Evolutionary conservation across 2,888 invertebrate genomes (phyloP).

Genomic region (Lochmaea crataegi): DNA sequence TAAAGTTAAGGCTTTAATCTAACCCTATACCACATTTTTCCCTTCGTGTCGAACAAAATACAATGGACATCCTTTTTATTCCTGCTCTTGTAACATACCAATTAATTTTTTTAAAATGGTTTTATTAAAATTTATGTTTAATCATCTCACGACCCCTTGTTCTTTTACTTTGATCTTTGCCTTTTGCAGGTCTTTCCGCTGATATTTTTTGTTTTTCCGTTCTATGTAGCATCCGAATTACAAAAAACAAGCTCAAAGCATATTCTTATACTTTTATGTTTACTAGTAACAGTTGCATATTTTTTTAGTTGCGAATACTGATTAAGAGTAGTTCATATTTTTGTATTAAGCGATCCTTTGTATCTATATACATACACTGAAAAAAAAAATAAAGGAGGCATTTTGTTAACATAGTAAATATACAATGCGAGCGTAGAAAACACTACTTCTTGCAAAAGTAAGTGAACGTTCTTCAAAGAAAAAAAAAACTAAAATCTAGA

Average conservation of each 20-base stretch:
- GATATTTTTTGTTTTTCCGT: conserved; percentile 25
- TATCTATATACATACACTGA: background rate
- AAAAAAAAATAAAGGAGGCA: background rate
- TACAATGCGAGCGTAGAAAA: background rate
- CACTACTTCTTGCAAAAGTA: no score
- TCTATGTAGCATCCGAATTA: conserved; percentile 8
- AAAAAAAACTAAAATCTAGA: no score
- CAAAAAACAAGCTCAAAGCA: background rate
- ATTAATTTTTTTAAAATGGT: conserved; percentile 39
- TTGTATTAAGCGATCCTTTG: background rate
- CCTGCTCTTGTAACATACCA: conserved; percentile 31
- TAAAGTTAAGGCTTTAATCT: conserved; percentile 53
- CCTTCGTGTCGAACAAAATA: conserved; percentile 33
- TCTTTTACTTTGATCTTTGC: conserved; percentile 35
- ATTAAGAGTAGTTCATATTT: conserved; percentile 5
- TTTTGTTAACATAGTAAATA: background rate
- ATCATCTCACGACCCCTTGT: conserved; percentile 31
- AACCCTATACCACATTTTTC: conserved; percentile 49
- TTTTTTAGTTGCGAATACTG: background rate
- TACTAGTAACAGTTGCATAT: background rate
- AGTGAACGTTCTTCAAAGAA: no score
- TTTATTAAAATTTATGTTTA: conserved; percentile 38
- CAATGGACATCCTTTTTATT: conserved; percentile 37
- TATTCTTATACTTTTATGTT: background rate
- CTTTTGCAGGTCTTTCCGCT: conserved; percentile 24